Conservation (phyloP, 2,113 vertebrate species). For the Tiliqua scincoides region DNA sequence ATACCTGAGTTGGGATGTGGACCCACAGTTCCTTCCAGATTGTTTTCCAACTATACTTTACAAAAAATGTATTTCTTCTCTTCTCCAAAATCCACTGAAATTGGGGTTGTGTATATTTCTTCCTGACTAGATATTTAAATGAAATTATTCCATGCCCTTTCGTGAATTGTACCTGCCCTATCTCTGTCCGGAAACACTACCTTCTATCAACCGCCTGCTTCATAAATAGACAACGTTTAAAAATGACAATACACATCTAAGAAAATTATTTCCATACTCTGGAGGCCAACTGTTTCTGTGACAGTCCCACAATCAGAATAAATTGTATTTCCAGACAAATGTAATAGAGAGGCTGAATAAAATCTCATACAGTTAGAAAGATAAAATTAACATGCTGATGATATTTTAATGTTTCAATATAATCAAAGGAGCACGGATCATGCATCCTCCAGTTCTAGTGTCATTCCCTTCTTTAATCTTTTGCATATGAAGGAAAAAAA, state of each 20-base stretch:
- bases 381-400: constrained; percentile 87
- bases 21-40: neutral
- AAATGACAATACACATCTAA: constrained; percentile 71
- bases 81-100: neutral
- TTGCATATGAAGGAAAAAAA: constrained; percentile 66
- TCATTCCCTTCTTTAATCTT: constrained; percentile 79
- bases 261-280: constrained; percentile 74
- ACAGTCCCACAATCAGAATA: constrained; percentile 82
- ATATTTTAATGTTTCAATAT: constrained; percentile 85
- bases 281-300: constrained; percentile 82
- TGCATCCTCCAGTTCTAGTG: constrained; percentile 76
- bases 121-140: neutral
- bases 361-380: constrained; percentile 78
- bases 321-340: constrained; percentile 81
- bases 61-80: neutral
- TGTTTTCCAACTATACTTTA: neutral
- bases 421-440: constrained; percentile 81
- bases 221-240: constrained; percentile 75
- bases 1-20: neutral
- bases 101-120: neutral
- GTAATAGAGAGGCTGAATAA: constrained; percentile 82
- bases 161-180: constrained; percentile 8
- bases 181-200: neutral
- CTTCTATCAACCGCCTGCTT: constrained; percentile 60
- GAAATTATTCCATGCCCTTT: neutral